These are phyloP conservation scores for Hoplias malabaricus DNA, from an alignment of 2,113 vertebrate species.

Conservation along the genomic window DNA sequence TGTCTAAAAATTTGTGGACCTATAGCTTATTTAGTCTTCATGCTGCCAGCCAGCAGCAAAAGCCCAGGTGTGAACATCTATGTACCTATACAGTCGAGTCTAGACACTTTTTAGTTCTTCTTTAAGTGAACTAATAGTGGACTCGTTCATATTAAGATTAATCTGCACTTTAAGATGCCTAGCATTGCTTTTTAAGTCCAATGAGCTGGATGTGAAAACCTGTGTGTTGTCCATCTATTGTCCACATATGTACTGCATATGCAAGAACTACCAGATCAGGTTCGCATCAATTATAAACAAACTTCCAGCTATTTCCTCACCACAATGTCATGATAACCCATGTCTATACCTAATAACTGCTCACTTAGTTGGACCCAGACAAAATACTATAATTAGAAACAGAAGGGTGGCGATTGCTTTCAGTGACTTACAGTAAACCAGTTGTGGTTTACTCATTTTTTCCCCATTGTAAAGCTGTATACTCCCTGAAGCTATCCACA, in stretches of 20 bases:
- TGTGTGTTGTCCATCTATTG: not conserved
- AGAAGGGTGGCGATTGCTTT: slow-evolving; percentile 21
- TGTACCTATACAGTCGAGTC: too few species aligned
- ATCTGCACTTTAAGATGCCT: not conserved
- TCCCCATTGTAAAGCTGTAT: slow-evolving; percentile 6
- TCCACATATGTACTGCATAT: not conserved
- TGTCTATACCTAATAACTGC: slow-evolving; percentile 23
- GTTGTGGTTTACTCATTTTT: slow-evolving; percentile 22
- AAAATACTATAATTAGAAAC: slow-evolving; percentile 12
- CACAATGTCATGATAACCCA: not conserved
- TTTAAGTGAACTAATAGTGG: too few species aligned
- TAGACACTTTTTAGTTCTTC: too few species aligned
- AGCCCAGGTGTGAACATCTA: too few species aligned
- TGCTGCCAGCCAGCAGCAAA: too few species aligned
- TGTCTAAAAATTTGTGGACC: too few species aligned
- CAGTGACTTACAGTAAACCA: slow-evolving; percentile 17
- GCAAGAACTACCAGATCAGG: not conserved
- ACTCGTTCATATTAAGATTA: too few species aligned
- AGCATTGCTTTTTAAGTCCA: not conserved
- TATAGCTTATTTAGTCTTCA: too few species aligned
- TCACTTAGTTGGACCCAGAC: not conserved
- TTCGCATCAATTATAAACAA: not conserved
- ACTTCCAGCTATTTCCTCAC: not conserved
- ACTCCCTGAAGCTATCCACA: not conserved
- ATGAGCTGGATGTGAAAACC: not conserved